A percentile compares a stretch with the other conserved stretches of the same genome.
Conservation (phyloP, 2,888 invertebrate genomes). For the Scaeva pyrastri region DNA sequence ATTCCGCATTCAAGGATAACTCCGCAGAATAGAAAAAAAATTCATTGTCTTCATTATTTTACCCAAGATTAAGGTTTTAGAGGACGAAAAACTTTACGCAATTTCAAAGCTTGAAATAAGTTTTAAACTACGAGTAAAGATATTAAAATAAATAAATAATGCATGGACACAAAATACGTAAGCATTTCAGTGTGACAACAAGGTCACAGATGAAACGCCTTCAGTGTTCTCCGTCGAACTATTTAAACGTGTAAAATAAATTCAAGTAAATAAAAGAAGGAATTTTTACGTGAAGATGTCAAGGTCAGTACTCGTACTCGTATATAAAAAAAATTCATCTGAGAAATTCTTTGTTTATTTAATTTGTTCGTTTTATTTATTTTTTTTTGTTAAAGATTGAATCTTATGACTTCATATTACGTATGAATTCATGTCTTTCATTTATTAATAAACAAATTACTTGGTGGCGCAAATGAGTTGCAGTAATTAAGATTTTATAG, state of each 20-base stretch:
- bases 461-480: constrained; percentile 35
- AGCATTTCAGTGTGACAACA: background rate
- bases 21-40: too few relatives aligned
- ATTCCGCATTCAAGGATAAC: too few relatives aligned
- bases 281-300: constrained; percentile 40
- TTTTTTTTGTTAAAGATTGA: constrained; percentile 17
- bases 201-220: constrained; percentile 8
- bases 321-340: background rate
- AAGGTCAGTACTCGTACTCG: constrained; percentile 40
- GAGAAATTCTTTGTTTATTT: constrained; percentile 31
- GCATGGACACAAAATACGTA: background rate
- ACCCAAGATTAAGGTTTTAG: too few relatives aligned
- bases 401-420: constrained; percentile 25
- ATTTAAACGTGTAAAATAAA: background rate
- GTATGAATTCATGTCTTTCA: constrained; percentile 27
- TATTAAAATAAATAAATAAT: constrained; percentile 3
- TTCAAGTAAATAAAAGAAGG: background rate
- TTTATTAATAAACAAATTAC: constrained; percentile 11
- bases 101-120: background rate
- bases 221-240: background rate
- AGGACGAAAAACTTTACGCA: background rate
- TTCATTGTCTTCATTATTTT: too few relatives aligned
- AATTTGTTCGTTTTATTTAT: constrained; percentile 21
- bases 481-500: constrained; percentile 45
- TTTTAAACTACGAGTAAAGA: too few relatives aligned